Evolutionary conservation across 2,113 vertebrate genomes (phyloP), one percentile per base, ranked within the genome.

Genomic region (Gymnogyps californianus): DNA sequence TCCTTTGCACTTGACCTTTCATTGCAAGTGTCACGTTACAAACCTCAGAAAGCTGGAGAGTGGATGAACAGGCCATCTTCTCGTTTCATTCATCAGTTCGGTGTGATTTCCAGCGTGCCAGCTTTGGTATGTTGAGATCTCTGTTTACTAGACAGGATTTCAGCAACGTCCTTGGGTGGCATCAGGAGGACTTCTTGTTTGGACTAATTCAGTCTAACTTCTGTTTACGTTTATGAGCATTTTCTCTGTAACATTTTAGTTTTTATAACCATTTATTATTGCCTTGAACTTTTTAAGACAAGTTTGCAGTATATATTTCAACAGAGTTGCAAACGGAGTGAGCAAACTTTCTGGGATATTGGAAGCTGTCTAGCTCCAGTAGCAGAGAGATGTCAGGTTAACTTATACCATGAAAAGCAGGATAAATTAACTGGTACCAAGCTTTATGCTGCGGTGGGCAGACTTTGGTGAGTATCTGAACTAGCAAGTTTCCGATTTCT

Each of bases 61-160:
- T 25, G 59, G 52, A 16, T n/a, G 76, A 69, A 22, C 12, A 34
- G 29, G 29, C 58, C 22, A 4, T 51, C 20, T 69, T 52, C 49
- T 57, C 16, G 0, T 62, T 81, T 97, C 94, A 70, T 95, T 94
- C 97, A 95, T 81, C 88, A 59, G n/a, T 10, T 77, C 36, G 70
- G 29, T 75, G 67, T 36, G 34, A 71, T 87, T 89, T 86, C 67
- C 64, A 89, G 58, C 6, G 0, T 24, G 57, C 52, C 40, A 32
- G 20, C 38, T 54, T 54, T 17, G 71, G 9, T 65, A 16, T 67
- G 65, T 32, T 32, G 76, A 77, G 55, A 38, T 70, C 58, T 77
- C 32, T 97, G 92, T 97, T 96, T 97, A 89, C 83, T 64, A 81
- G 92, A 94, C 88, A 86, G 88, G 92, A 95, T 96, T 96, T 94